Conservation (phyloP, 2,888 invertebrate genomes). For the Vanessa cardui region DNA sequence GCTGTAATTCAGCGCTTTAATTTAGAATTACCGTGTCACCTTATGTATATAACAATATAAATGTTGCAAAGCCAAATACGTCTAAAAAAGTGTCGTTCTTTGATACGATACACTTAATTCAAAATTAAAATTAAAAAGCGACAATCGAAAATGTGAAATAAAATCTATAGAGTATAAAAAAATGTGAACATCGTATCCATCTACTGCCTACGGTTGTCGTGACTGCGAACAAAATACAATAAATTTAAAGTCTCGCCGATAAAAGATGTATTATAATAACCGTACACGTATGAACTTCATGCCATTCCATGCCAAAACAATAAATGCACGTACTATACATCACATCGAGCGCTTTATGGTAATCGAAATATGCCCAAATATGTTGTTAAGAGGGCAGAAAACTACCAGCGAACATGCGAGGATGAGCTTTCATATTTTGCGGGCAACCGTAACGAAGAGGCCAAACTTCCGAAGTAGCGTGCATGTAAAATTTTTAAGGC, state of each 20-base stretch:
- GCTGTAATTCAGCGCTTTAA: conserved; percentile 13
- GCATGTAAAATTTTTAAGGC: conserved; percentile 73
- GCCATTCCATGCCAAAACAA: conserved; percentile 55
- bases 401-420: conserved; percentile 80
- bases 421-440: conserved; percentile 80
- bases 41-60: background rate
- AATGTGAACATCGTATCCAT: conserved; percentile 17
- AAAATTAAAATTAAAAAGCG: conserved; percentile 2
- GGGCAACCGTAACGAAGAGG: conserved; percentile 69
- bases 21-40: background rate
- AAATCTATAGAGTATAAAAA: conserved; percentile 17
- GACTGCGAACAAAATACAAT: conserved; percentile 35
- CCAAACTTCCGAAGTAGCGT: conserved; percentile 68
- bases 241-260: conserved; percentile 36
- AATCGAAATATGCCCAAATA: conserved; percentile 83
- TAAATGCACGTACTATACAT: conserved; percentile 74
- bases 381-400: conserved; percentile 80
- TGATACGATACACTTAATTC: no score
- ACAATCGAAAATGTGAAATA: conserved; percentile 3
- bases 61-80: no score
- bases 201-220: conserved; percentile 34
- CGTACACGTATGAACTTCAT: conserved; percentile 37
- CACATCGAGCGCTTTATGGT: conserved; percentile 81
- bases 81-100: no score
- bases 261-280: conserved; percentile 37